A percentile compares a stretch with the other conserved stretches of the same genome.
Conservation (phyloP, 2,888 invertebrate species). For the Drosophila tripunctata region DNA sequence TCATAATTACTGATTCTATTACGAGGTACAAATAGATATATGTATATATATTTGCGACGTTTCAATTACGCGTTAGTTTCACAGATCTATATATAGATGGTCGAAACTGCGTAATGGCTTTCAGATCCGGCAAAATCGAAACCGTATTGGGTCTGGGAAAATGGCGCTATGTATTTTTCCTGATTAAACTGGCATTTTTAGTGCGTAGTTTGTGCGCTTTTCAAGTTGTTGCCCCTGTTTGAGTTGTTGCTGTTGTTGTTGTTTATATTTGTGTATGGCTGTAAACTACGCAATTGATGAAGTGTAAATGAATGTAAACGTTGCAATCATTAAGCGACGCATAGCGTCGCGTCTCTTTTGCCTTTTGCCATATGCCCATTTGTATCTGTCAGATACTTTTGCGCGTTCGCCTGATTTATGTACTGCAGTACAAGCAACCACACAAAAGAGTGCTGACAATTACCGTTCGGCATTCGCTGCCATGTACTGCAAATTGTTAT, state of each 20-base stretch:
- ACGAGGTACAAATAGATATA: slow-evolving; percentile 8
- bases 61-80: slow-evolving; percentile 57
- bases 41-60: slow-evolving; percentile 24
- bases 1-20: slow-evolving; percentile 25
- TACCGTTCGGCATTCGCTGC: slow-evolving; percentile 35
- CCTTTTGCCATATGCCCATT: slow-evolving; percentile 59
- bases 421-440: too few relatives aligned
- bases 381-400: slow-evolving; percentile 77
- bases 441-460: slow-evolving; percentile 32
- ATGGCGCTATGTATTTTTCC: slow-evolving; percentile 8
- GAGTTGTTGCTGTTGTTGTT: slow-evolving; percentile 16
- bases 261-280: slow-evolving; percentile 25
- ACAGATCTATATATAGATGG: slow-evolving; percentile 35
- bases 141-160: slow-evolving; percentile 16
- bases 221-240: slow-evolving; percentile 38
- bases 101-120: slow-evolving; percentile 58
- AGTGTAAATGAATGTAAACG: slow-evolving; percentile 72
- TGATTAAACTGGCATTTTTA: slow-evolving; percentile 52
- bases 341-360: slow-evolving; percentile 12
- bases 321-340: slow-evolving; percentile 60
- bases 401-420: slow-evolving; percentile 69
- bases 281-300: slow-evolving; percentile 77
- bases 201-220: slow-evolving; percentile 52
- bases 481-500: slow-evolving; percentile 50
- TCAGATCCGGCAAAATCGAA: slow-evolving; percentile 6